These are phyloP conservation scores for Leptinotarsa tumamoca DNA, from an alignment of 2,888 invertebrate genomes.

Conservation along the genomic window DNA sequence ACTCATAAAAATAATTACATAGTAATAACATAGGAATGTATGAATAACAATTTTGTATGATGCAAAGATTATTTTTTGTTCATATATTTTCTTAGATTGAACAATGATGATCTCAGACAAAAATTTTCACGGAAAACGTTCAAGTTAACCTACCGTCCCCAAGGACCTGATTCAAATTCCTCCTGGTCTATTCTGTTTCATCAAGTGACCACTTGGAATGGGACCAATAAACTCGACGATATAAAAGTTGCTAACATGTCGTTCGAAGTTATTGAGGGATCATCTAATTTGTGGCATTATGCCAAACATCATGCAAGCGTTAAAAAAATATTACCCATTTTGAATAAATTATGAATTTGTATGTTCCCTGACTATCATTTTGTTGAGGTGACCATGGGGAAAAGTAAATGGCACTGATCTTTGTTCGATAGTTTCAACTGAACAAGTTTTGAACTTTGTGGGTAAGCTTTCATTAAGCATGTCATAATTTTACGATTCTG, in stretches of 20 bases:
- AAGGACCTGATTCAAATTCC: neutral
- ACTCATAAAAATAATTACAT: too few relatives aligned
- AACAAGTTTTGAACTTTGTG: too few relatives aligned
- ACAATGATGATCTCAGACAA: too few relatives aligned
- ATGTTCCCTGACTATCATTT: neutral
- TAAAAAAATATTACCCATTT: neutral
- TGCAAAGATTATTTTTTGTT: too few relatives aligned
- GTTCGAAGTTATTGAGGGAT: neutral
- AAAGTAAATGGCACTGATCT: neutral
- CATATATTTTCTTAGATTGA: too few relatives aligned
- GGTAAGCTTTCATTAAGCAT: too few relatives aligned
- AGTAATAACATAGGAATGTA: too few relatives aligned
- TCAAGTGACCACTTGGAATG: conserved; percentile 11
- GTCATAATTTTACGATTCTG: too few relatives aligned
- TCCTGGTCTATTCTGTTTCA: neutral
- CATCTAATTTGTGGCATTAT: neutral
- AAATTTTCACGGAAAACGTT: neutral
- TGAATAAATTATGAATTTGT: neutral
- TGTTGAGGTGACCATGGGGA: neutral
- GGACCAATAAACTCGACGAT: conserved; percentile 4
- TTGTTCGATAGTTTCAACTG: too few relatives aligned
- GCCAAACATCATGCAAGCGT: neutral
- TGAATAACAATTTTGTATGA: too few relatives aligned
- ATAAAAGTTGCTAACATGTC: conserved; percentile 7
- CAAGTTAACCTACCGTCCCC: neutral